These are phyloP conservation scores for Cerastoderma edule DNA, from an alignment of 2,888 invertebrate species.

Conservation along the genomic window DNA sequence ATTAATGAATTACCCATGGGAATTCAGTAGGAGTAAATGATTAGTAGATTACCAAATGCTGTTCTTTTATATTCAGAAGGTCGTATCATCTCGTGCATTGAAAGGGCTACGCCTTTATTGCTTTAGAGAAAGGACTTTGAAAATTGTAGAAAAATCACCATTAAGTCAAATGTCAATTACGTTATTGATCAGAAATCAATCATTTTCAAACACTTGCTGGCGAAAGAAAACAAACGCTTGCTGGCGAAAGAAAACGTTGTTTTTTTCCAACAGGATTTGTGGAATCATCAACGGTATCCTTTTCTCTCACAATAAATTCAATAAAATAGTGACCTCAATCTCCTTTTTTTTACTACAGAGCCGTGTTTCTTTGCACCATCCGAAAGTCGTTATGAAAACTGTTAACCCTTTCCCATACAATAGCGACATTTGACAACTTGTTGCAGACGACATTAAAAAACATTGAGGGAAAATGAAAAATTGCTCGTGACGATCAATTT, in stretches of 20 bases:
- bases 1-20: too few relatives aligned
- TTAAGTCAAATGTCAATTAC: too few relatives aligned
- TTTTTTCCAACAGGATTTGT: background rate
- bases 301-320: too few relatives aligned
- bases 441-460: background rate
- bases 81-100: too few relatives aligned
- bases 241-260: background rate
- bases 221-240: background rate
- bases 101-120: too few relatives aligned
- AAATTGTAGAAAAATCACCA: too few relatives aligned
- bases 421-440: background rate
- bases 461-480: conserved; percentile 6
- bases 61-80: too few relatives aligned
- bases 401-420: background rate
- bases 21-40: too few relatives aligned
- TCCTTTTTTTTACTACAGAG: background rate
- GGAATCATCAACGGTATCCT: background rate
- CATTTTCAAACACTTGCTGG: background rate
- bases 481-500: conserved; percentile 4
- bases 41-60: too few relatives aligned
- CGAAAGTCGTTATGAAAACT: background rate
- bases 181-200: too few relatives aligned
- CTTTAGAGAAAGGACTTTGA: too few relatives aligned
- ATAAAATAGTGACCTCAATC: too few relatives aligned
- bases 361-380: background rate